Conservation (phyloP, 2,888 invertebrate genomes). For the Microctonus brassicae region DNA sequence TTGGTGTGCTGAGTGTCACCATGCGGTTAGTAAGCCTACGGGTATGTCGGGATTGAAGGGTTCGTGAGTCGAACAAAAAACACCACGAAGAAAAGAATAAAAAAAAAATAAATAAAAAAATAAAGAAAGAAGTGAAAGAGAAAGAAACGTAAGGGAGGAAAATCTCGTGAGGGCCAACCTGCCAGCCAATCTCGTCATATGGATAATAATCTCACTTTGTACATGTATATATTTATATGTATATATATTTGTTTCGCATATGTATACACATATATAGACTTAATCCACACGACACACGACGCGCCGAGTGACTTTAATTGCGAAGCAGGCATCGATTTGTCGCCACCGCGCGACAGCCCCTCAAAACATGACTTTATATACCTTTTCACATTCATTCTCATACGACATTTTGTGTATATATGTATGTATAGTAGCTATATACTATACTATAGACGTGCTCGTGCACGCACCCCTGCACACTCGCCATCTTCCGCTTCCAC, state of each 20-base stretch:
- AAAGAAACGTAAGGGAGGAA: neutral
- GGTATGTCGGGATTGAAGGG: conserved; percentile 9
- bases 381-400: conserved; percentile 5
- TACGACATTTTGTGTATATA: neutral
- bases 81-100: neutral
- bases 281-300: conserved; percentile 16
- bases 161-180: conserved; percentile 28
- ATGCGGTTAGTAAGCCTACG: conserved; percentile 1
- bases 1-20: conserved; percentile 1
- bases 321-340: conserved; percentile 62
- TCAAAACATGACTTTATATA: conserved; percentile 12
- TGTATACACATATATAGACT: neutral
- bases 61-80: conserved; percentile 8
- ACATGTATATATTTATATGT: conserved; percentile 31
- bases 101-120: conserved; percentile 14
- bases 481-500: conserved; percentile 21
- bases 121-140: neutral
- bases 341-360: conserved; percentile 41
- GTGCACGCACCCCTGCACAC: conserved; percentile 38
- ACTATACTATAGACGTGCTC: conserved; percentile 31
- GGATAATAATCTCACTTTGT: conserved; percentile 55
- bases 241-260: conserved; percentile 30
- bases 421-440: neutral
- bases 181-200: conserved; percentile 52
- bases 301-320: conserved; percentile 57